These are phyloP conservation scores for Drosophila novamexicana DNA, from an alignment of 1,140 invertebrate species.

Conservation along the genomic window DNA sequence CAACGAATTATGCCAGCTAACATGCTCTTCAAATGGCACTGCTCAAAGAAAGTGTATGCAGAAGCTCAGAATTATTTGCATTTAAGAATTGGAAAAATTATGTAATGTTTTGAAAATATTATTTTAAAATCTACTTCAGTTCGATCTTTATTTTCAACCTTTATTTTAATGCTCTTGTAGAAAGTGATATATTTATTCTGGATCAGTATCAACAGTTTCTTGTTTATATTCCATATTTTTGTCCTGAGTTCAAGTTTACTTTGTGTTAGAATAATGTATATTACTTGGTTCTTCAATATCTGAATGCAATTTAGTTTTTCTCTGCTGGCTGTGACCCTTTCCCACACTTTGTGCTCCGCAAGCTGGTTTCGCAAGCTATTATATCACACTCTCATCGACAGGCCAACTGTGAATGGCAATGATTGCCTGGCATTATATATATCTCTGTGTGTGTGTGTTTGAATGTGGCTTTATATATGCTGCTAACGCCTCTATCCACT, in stretches of 20 bases:
- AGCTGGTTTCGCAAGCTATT: slow-evolving; percentile 27
- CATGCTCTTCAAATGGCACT: not conserved
- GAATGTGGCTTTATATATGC: not conserved
- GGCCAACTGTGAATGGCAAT: slow-evolving; percentile 38
- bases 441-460: not conserved
- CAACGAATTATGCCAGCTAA: not conserved
- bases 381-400: slow-evolving; percentile 30
- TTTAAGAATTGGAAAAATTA: no score
- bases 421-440: slow-evolving; percentile 24
- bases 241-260: no score
- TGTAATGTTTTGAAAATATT: no score
- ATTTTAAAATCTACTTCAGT: no score
- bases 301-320: slow-evolving; percentile 2
- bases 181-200: no score
- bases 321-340: slow-evolving; percentile 7
- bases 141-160: no score
- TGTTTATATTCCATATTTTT: no score
- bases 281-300: not conserved
- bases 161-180: no score
- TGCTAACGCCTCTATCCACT: slow-evolving; percentile 3
- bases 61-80: no score
- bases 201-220: no score
- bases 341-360: not conserved
- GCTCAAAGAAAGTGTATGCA: no score
- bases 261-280: no score